These are phyloP conservation scores for Eulemur macaco DNA, from an alignment of 2,113 vertebrate species.

Conservation along the genomic window DNA sequence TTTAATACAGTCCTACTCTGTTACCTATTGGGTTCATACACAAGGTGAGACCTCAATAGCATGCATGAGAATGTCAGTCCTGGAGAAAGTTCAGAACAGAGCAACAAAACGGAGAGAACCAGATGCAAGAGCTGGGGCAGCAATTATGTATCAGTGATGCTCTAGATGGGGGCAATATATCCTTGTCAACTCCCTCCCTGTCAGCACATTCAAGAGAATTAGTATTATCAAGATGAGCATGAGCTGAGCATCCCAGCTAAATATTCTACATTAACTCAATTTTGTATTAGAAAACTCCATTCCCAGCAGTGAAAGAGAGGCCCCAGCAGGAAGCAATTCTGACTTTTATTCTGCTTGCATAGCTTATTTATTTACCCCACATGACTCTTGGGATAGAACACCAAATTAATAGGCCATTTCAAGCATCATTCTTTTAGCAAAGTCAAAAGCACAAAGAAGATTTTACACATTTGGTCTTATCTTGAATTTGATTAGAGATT, in stretches of 20 bases:
- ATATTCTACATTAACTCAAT: background rate
- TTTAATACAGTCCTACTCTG: too few species aligned
- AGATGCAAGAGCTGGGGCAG: background rate
- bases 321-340: background rate
- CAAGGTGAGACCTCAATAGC: background rate
- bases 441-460: constrained; percentile 31
- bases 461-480: background rate
- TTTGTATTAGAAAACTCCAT: background rate
- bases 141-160: fast-evolving
- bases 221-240: background rate
- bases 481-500: background rate
- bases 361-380: constrained; percentile 41
- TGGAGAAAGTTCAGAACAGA: background rate
- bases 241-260: background rate
- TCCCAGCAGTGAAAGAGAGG: background rate
- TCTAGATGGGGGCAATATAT: background rate
- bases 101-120: background rate
- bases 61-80: background rate
- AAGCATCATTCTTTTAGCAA: background rate
- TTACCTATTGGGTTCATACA: fast-evolving
- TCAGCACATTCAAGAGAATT: background rate
- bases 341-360: constrained; percentile 21
- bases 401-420: background rate
- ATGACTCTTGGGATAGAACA: background rate
- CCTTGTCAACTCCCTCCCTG: background rate